Percentiles rank a stretch among this genome's conserved stretches.
Conservation (phyloP, 1,140 invertebrate species). For the Cydia fagiglandana region DNA sequence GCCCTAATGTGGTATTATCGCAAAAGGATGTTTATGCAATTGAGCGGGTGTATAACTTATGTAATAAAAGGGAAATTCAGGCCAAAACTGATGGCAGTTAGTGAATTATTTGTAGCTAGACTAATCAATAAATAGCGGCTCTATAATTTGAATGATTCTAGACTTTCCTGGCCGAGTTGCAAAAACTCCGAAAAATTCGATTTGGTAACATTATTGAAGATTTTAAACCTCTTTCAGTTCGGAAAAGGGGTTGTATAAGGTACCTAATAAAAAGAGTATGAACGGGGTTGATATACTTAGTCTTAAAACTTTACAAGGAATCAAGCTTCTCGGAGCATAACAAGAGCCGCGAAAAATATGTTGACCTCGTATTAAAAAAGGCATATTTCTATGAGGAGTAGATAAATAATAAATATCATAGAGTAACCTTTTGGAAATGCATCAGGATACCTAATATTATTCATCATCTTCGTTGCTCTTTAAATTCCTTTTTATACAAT, state of each 20-base stretch:
- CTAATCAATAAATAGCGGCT: neutral
- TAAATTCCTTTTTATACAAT: conserved; percentile 30
- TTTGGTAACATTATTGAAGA: neutral
- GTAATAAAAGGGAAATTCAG: neutral
- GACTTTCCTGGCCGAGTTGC: neutral
- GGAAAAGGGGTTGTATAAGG: too few species aligned
- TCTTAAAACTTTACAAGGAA: neutral
- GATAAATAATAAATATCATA: conserved; percentile 1
- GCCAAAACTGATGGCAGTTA: neutral
- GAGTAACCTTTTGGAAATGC: conserved; percentile 20
- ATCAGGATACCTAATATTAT: conserved; percentile 24
- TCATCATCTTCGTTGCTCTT: conserved; percentile 29
- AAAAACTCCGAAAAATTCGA: neutral
- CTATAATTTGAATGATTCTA: neutral
- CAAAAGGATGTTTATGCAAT: neutral
- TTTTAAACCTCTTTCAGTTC: too few species aligned
- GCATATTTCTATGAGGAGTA: conserved; percentile 2
- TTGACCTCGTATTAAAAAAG: conserved; percentile 19
- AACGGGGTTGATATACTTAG: neutral
- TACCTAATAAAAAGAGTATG: neutral
- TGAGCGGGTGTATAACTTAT: neutral
- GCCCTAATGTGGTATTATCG: neutral
- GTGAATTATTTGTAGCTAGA: conserved; percentile 1
- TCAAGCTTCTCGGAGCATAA: neutral
- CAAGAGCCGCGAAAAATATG: conserved; percentile 1